Conservation (phyloP, 1,140 invertebrate genomes). For the Musca vetustissima region DNA sequence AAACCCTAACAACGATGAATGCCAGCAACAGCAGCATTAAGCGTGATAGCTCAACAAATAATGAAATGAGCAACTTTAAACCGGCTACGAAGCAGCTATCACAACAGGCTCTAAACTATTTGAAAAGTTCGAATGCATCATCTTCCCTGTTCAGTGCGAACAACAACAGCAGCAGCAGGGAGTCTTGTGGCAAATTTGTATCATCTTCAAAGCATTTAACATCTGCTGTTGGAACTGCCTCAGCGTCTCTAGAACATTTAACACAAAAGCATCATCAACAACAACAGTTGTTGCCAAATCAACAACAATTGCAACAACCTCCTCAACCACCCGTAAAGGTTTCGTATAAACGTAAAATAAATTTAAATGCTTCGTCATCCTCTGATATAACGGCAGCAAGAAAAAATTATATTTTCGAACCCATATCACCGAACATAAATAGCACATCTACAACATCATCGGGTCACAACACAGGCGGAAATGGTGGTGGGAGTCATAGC, state of each 20-base stretch:
- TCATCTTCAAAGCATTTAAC: slow-evolving; percentile 8
- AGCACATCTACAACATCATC: slow-evolving; percentile 35
- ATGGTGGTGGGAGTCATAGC: neutral
- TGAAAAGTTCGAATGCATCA: slow-evolving; percentile 3
- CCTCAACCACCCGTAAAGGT: slow-evolving; percentile 37
- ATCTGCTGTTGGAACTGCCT: slow-evolving; percentile 52
- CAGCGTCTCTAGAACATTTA: slow-evolving; percentile 55
- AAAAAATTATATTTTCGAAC: slow-evolving; percentile 80
- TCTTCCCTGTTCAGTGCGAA: neutral
- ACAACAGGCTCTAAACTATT: neutral
- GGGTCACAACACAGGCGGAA: neutral
- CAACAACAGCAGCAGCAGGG: slow-evolving; percentile 26
- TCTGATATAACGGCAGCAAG: slow-evolving; percentile 25
- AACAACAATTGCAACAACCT: slow-evolving; percentile 24
- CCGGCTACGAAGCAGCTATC: neutral
- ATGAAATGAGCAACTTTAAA: too few relatives aligned
- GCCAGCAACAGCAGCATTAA: neutral
- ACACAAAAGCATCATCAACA: slow-evolving; percentile 54
- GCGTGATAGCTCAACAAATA: slow-evolving; percentile 6
- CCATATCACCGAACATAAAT: slow-evolving; percentile 69
- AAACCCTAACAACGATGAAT: slow-evolving; percentile 24
- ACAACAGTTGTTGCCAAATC: slow-evolving; percentile 30
- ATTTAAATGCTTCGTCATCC: slow-evolving; percentile 62
- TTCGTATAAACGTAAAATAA: slow-evolving; percentile 56
- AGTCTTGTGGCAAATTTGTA: neutral